Percentiles rank a stretch among this genome's conserved stretches.
Evolutionary conservation across 2,113 vertebrate genomes (phyloP).

Genomic region (Poeciliopsis retropinna): DNA sequence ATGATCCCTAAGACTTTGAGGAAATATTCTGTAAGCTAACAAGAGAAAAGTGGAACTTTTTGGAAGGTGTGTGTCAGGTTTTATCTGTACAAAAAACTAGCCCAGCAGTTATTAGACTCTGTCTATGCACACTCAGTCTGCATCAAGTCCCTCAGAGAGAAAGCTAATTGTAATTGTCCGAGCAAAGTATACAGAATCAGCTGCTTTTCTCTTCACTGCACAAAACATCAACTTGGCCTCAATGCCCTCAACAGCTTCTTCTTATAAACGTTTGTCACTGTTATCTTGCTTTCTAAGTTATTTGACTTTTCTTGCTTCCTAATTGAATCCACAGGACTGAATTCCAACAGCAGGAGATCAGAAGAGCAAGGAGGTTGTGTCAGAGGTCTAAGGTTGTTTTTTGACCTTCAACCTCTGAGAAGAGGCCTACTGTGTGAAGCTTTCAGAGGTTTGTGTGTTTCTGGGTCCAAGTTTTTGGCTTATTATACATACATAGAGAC

Average conservation of each 20-base stretch:
- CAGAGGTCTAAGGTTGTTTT: constrained; percentile 63
- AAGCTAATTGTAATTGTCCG: not conserved
- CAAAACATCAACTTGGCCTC: constrained; percentile 28
- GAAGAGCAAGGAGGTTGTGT: constrained; percentile 36
- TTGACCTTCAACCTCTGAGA: constrained; percentile 50
- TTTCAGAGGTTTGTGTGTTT: constrained; percentile 30
- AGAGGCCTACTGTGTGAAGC: constrained; percentile 59
- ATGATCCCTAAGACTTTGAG: too few relatives aligned
- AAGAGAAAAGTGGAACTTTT: too few relatives aligned
- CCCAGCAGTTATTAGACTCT: too few relatives aligned
- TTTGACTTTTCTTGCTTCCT: constrained; percentile 32
- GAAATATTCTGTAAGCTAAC: too few relatives aligned
- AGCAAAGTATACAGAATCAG: not conserved
- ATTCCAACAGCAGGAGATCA: constrained; percentile 58
- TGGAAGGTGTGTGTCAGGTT: too few relatives aligned
- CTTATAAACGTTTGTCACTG: constrained; percentile 56
- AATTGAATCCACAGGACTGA: constrained; percentile 75
- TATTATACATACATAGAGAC: too few relatives aligned
- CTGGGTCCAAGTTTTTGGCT: constrained; percentile 1
- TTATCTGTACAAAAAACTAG: too few relatives aligned
- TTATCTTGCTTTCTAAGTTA: constrained; percentile 49
- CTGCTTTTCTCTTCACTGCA: constrained; percentile 6
- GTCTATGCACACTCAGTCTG: not conserved
- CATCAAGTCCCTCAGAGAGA: not conserved
- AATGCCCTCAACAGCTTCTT: not conserved